Conservation (phyloP, 2,888 invertebrate genomes). For the Drosophila leonis region DNA sequence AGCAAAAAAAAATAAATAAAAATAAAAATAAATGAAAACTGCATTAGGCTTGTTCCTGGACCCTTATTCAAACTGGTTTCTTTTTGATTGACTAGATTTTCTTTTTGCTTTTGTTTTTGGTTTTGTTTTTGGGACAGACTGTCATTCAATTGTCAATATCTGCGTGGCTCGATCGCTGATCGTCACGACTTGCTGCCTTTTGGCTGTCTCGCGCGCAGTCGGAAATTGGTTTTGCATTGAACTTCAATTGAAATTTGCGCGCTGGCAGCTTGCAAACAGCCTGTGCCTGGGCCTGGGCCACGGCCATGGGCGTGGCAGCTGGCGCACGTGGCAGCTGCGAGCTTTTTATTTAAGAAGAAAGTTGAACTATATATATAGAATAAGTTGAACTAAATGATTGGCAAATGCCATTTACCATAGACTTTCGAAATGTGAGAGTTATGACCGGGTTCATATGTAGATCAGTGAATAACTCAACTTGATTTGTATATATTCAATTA, state of each 20-base stretch:
- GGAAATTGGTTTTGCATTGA: constrained; percentile 71
- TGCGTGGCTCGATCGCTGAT: constrained; percentile 65
- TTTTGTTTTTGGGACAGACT: constrained; percentile 47
- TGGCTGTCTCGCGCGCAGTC: constrained; percentile 31
- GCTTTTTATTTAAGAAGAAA: constrained; percentile 46
- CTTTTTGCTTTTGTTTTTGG: constrained; percentile 15
- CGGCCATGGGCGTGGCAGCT: constrained; percentile 37
- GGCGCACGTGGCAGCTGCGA: constrained; percentile 46
- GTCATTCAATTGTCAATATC: constrained; percentile 79
- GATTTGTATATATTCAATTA: neutral
- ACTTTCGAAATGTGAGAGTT: constrained; percentile 18
- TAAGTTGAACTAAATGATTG: neutral
- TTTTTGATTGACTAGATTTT: constrained; percentile 13
- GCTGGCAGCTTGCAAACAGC: constrained; percentile 32
- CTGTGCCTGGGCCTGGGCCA: constrained; percentile 19
- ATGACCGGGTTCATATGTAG: too few species aligned
- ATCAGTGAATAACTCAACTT: neutral
- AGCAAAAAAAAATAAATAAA: neutral
- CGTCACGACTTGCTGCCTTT: constrained; percentile 66
- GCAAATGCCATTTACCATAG: constrained; percentile 1
- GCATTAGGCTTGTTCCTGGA: neutral
- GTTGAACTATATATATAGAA: constrained; percentile 19
- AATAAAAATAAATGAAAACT: neutral
- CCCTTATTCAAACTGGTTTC: constrained; percentile 48
- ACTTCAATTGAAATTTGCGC: constrained; percentile 72